Conservation (phyloP, 2,888 invertebrate species). For the Calliopum simillimum region DNA sequence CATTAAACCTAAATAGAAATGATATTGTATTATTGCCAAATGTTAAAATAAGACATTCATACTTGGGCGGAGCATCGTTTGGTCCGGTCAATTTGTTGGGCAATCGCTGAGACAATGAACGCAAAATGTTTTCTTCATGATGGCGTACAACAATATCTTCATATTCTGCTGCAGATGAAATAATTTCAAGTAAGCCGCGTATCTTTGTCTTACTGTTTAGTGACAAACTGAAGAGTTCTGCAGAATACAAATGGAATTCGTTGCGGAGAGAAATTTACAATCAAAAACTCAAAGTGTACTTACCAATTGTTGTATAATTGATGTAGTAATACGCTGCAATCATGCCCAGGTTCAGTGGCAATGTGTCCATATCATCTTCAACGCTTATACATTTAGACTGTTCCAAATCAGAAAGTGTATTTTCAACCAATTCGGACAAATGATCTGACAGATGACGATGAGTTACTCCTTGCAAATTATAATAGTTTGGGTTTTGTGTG, state of each 20-base stretch:
- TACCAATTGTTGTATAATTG: constrained; percentile 97
- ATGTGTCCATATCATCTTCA: constrained; percentile 97
- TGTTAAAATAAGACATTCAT: constrained; percentile 53
- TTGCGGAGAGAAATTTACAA: constrained; percentile 1
- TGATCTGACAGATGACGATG: constrained; percentile 98
- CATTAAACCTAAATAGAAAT: constrained; percentile 78
- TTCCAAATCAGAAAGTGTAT: constrained; percentile 92
- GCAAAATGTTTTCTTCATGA: constrained; percentile 90
- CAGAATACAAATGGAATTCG: constrained; percentile 48
- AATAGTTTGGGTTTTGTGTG: constrained; percentile 99
- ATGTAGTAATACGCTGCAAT: constrained; percentile 99
- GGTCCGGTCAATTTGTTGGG: constrained; percentile 74
- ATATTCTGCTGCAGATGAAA: constrained; percentile 97
- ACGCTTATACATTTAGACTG: constrained; percentile 97
- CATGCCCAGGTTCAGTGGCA: constrained; percentile 98
- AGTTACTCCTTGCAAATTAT: constrained; percentile 96
- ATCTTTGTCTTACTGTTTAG: constrained; percentile 98
- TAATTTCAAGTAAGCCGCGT: constrained; percentile 95
- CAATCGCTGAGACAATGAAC: constrained; percentile 69
- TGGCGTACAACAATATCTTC: constrained; percentile 94
- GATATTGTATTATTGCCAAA: constrained; percentile 4
- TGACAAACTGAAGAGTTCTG: constrained; percentile 97
- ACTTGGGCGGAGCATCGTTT: constrained; percentile 78
- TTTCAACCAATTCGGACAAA: constrained; percentile 97
- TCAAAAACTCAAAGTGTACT: constrained; percentile 47